Conservation (phyloP, 2,888 invertebrate species). For the Andrena haemorrhoa region DNA sequence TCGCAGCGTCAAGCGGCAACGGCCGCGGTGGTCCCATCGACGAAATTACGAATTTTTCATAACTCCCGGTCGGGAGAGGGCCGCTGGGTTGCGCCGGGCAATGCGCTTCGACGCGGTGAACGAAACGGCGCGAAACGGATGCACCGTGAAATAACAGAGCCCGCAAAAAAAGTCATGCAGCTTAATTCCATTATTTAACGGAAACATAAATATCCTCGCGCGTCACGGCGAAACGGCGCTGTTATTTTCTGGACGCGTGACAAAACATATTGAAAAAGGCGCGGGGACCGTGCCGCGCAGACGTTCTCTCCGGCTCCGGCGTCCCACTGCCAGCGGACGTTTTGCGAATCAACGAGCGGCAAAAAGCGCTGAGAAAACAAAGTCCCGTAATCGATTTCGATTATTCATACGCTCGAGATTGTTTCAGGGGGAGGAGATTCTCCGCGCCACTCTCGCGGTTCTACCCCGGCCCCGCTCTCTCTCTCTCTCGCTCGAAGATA, state of each 20-base stretch:
- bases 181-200: slow-evolving; percentile 55
- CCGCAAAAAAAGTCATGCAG: slow-evolving; percentile 9
- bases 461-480: background rate
- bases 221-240: background rate
- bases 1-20: background rate
- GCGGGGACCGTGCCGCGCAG: background rate
- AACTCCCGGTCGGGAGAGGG: background rate
- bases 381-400: slow-evolving; percentile 47
- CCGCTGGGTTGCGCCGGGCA: too few species aligned
- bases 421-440: slow-evolving; percentile 11
- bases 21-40: slow-evolving; percentile 13
- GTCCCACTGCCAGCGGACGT: background rate
- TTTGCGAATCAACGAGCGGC: slow-evolving; percentile 13
- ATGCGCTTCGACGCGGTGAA: background rate
- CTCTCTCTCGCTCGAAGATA: background rate
- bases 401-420: slow-evolving; percentile 46
- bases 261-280: background rate
- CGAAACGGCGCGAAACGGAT: slow-evolving; percentile 23
- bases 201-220: slow-evolving; percentile 29
- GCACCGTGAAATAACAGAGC: slow-evolving; percentile 43
- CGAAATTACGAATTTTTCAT: slow-evolving; percentile 50
- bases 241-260: slow-evolving; percentile 31
- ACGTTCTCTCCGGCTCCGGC: background rate
- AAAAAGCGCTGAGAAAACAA: slow-evolving; percentile 25
- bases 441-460: background rate